Percentiles rank a stretch among this genome's conserved stretches.
These are phyloP conservation scores for Dromius quadrimaculatus DNA, from an alignment of 2,888 invertebrate species.

Conservation along the genomic window DNA sequence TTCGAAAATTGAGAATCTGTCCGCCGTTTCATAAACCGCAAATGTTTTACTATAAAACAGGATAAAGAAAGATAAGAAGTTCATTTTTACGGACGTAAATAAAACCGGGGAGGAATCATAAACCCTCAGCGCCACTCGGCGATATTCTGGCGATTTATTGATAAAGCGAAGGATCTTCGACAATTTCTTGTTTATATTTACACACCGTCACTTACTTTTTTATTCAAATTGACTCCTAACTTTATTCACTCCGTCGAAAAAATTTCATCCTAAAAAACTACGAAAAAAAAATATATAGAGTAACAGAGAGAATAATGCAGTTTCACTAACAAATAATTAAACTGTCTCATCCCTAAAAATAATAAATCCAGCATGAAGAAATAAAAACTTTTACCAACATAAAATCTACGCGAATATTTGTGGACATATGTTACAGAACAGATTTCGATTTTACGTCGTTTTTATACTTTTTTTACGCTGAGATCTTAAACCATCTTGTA, in stretches of 20 bases:
- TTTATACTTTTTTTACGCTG: slow-evolving; percentile 25
- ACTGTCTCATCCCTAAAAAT: no score
- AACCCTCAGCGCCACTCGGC: slow-evolving; percentile 11
- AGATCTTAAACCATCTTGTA: slow-evolving; percentile 28
- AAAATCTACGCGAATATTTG: slow-evolving; percentile 24
- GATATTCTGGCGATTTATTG: slow-evolving; percentile 5
- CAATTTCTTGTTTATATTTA: slow-evolving; percentile 46
- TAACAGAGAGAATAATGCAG: no score
- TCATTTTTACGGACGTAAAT: slow-evolving; percentile 50
- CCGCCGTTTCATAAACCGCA: slow-evolving; percentile 36
- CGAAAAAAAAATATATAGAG: no score
- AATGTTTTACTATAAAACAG: slow-evolving; percentile 51
- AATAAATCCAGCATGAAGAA: no score
- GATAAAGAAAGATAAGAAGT: slow-evolving; percentile 46
- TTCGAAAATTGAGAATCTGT: slow-evolving; percentile 30
- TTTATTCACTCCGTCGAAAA: slow-evolving; percentile 20
- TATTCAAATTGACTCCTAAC: slow-evolving; percentile 40
- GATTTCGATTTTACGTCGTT: slow-evolving; percentile 29
- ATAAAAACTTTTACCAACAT: slow-evolving; percentile 12
- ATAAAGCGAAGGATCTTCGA: slow-evolving; percentile 1
- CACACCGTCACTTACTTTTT: slow-evolving; percentile 26
- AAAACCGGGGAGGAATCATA: slow-evolving; percentile 48
- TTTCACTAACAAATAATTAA: slow-evolving; percentile 19
- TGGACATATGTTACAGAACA: slow-evolving; percentile 20
- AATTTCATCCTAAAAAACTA: not conserved